A percentile compares a stretch with the other conserved stretches of the same genome.
These are phyloP conservation scores for Danio rerio DNA, from an alignment of 2,113 vertebrate genomes.

Conservation along the genomic window GRCz12tu NC_133195.1:42293001-42293500, in stretches of 20 bases:
- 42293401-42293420: slow-evolving; percentile 23
- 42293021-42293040: too few relatives aligned
- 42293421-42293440: not conserved
- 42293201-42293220: slow-evolving; percentile 27
- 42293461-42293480: not conserved
- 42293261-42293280: slow-evolving; percentile 8
- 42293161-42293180: too few relatives aligned
- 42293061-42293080: too few relatives aligned
- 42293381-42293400: slow-evolving; percentile 29
- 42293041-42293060: too few relatives aligned
- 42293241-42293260: not conserved
- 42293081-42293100: not conserved
- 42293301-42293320: slow-evolving; percentile 2
- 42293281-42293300: slow-evolving; percentile 2
- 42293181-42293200: not conserved
- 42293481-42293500: not conserved
- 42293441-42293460: not conserved
- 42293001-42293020: too few relatives aligned
- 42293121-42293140: too few relatives aligned
- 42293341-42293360: slow-evolving; percentile 15
- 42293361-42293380: slow-evolving; percentile 21
- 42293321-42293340: slow-evolving; percentile 16
- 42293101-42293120: slow-evolving; percentile 12
- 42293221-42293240: not conserved
- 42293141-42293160: too few relatives aligned